Evolutionary conservation across 2,888 invertebrate genomes (phyloP).

Genomic region (Corbicula japonica): DNA sequence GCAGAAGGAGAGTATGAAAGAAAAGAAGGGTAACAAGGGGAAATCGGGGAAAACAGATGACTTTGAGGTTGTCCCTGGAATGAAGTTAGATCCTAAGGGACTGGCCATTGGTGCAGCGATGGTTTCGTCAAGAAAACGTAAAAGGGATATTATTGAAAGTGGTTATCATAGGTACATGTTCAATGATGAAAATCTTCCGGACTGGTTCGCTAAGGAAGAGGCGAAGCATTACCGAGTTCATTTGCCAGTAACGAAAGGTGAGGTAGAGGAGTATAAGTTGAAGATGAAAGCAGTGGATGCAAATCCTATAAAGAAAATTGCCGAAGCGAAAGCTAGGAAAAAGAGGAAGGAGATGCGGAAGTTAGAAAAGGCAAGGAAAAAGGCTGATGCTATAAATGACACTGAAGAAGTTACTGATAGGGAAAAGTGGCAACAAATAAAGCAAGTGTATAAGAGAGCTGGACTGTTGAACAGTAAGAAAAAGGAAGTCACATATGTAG

Average conservation of each 20-base stretch:
- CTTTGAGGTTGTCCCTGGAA: slow-evolving; percentile 90
- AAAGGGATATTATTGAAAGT: slow-evolving; percentile 95
- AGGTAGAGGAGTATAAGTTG: slow-evolving; percentile 93
- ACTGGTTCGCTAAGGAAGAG: slow-evolving; percentile 99
- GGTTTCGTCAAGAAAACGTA: slow-evolving; percentile 95
- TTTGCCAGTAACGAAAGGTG: slow-evolving; percentile 94
- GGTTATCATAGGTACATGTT: slow-evolving; percentile 98
- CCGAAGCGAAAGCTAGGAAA: slow-evolving; percentile 99
- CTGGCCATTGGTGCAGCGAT: slow-evolving; percentile 97
- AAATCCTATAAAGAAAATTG: slow-evolving; percentile 98
- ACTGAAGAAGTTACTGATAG: slow-evolving; percentile 95
- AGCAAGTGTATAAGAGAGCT: slow-evolving; percentile 96
- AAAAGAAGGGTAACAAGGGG: slow-evolving; percentile 80
- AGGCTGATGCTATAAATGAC: slow-evolving; percentile 97
- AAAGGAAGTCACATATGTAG: slow-evolving; percentile 96
- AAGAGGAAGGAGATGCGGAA: slow-evolving; percentile 95
- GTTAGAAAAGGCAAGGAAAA: slow-evolving; percentile 97
- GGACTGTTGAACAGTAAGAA: slow-evolving; percentile 90
- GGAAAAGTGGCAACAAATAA: slow-evolving; percentile 97
- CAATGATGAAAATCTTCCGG: slow-evolving; percentile 96
- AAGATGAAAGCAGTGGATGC: slow-evolving; percentile 94
- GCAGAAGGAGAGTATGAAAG: slow-evolving; percentile 44
- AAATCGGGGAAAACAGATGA: slow-evolving; percentile 84
- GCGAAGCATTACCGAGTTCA: slow-evolving; percentile 94
- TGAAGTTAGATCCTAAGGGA: slow-evolving; percentile 90